phyloP scores from a whole-genome alignment of 2,888 invertebrate genomes.

The Stenodema calcarata region DNA sequence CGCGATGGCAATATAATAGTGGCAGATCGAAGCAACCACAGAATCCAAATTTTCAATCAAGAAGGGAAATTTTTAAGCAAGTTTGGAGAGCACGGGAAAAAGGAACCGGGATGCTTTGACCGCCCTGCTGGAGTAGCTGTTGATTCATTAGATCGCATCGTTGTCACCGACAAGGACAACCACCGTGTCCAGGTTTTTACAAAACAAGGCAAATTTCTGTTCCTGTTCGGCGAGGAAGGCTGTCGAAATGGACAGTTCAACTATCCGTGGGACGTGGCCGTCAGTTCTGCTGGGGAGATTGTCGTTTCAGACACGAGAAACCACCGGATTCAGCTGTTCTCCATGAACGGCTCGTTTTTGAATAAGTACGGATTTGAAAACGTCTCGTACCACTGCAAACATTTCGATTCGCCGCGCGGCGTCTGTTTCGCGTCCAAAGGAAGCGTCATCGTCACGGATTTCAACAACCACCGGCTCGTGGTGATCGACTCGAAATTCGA shows the following conservation, averaged over 20 bases:
- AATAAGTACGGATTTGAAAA: constrained; percentile 86
- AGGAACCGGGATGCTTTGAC: constrained; percentile 85
- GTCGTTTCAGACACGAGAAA: constrained; percentile 93
- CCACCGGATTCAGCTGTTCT: constrained; percentile 88
- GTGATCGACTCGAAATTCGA: constrained; percentile 73
- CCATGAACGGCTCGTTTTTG: constrained; percentile 78
- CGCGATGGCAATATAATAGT: constrained; percentile 78
- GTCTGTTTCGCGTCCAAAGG: constrained; percentile 87
- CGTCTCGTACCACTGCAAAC: constrained; percentile 67
- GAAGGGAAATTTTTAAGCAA: constrained; percentile 74
- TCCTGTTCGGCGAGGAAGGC: constrained; percentile 88
- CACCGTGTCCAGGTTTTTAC: constrained; percentile 82
- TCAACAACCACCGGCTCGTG: constrained; percentile 90
- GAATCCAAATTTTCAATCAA: constrained; percentile 78
- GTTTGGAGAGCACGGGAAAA: constrained; percentile 77
- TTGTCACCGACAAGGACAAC: constrained; percentile 96
- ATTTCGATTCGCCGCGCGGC: constrained; percentile 84
- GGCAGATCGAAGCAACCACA: constrained; percentile 80
- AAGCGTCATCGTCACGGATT: constrained; percentile 88
- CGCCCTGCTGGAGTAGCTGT: constrained; percentile 90
- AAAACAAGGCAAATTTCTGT: constrained; percentile 78
- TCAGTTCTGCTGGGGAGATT: constrained; percentile 80
- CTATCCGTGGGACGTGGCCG: constrained; percentile 96
- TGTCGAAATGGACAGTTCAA: constrained; percentile 87
- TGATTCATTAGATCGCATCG: constrained; percentile 77